Percentiles rank a stretch among this genome's conserved stretches.
These are phyloP conservation scores for Drosophila pectinifera DNA, from an alignment of 1,140 invertebrate species.

Conservation along the genomic window DNA sequence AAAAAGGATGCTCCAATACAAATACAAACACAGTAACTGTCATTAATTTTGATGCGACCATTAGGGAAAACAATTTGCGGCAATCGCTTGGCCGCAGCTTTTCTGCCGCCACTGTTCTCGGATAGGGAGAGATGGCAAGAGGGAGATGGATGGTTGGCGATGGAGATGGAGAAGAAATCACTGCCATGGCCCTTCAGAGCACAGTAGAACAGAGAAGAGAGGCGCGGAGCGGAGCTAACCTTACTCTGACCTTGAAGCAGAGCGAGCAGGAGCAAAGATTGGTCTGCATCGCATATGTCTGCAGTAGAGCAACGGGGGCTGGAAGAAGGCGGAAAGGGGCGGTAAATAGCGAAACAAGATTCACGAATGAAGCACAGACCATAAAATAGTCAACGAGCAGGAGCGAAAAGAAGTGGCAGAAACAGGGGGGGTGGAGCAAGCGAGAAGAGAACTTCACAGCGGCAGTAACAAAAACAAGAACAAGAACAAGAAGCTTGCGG, in stretches of 20 bases:
- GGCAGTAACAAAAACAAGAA: constrained; percentile 34
- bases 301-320: constrained; percentile 13
- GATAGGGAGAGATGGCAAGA: constrained; percentile 5
- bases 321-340: constrained; percentile 15
- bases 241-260: constrained; percentile 78
- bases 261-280: constrained; percentile 53
- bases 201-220: constrained; percentile 1
- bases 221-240: constrained; percentile 61
- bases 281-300: constrained; percentile 37
- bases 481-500: constrained; percentile 51
- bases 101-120: constrained; percentile 23
- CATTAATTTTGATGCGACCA: constrained; percentile 43
- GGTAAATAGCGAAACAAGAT: constrained; percentile 58
- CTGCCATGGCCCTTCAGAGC: constrained; percentile 68
- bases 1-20: constrained; percentile 51
- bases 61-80: constrained; percentile 56
- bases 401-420: constrained; percentile 15
- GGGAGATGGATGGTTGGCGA: background rate
- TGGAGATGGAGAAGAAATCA: constrained; percentile 52
- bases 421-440: constrained; percentile 16
- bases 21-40: constrained; percentile 22
- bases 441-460: constrained; percentile 49
- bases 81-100: constrained; percentile 24
- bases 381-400: constrained; percentile 54
- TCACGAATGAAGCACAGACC: constrained; percentile 42